phyloP scores from a whole-genome alignment of 2,888 invertebrate genomes.

The Tricholauxania praeusta region DNA sequence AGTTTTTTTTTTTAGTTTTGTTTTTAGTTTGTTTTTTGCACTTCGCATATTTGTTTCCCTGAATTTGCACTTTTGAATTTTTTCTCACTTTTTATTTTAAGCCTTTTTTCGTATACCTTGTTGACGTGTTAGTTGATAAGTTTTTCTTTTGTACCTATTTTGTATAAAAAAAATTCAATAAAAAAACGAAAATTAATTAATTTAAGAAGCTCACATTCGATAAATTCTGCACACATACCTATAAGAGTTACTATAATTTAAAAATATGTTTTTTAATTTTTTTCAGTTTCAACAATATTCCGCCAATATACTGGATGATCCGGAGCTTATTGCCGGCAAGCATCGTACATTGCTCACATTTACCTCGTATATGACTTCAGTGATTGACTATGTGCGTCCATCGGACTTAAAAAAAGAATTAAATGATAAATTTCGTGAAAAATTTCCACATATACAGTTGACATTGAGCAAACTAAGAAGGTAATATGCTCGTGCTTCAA shows the following conservation, averaged over 20 bases:
- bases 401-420: constrained; percentile 96
- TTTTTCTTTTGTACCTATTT: no score
- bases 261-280: constrained; percentile 8
- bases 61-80: no score
- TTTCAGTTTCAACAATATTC: constrained; percentile 73
- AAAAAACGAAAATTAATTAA: no score
- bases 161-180: no score
- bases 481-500: constrained; percentile 69
- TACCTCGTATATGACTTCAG: constrained; percentile 92
- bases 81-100: no score
- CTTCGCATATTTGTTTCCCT: no score
- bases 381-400: constrained; percentile 96
- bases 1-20: no score
- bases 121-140: no score
- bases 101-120: no score
- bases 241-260: neutral
- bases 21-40: no score
- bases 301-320: constrained; percentile 92
- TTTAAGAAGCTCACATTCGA: no score
- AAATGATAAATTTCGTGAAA: constrained; percentile 95
- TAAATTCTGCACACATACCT: no score
- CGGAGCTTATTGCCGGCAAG: constrained; percentile 89
- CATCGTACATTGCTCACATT: constrained; percentile 89
- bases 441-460: constrained; percentile 94
- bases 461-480: constrained; percentile 96